A percentile compares a stretch with the other conserved stretches of the same genome.
Conservation (phyloP, 2,113 vertebrate species). For the Phaetusa simplex region DNA sequence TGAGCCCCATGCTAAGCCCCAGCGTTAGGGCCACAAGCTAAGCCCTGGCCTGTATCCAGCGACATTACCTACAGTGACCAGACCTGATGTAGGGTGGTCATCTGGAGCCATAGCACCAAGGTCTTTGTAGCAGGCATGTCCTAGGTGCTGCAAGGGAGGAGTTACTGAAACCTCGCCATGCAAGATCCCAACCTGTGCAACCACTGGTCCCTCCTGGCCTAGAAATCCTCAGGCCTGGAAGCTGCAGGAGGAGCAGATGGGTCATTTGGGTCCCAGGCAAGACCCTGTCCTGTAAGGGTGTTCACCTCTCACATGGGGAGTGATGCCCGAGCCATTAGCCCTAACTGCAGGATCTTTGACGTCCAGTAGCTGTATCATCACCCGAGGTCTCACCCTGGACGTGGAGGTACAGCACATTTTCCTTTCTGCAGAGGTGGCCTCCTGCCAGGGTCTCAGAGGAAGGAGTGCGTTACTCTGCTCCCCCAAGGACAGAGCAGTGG, state of each 20-base stretch:
- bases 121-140: not conserved
- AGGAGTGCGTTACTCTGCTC: not conserved
- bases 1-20: not conserved
- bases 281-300: not conserved
- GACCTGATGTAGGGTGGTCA: not conserved
- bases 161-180: not conserved
- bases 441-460: not conserved
- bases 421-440: not conserved
- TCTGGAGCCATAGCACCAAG: not conserved
- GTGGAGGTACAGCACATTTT: not conserved
- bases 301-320: not conserved
- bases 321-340: accelerated
- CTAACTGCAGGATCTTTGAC: not conserved
- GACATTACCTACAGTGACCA: not conserved
- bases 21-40: not conserved
- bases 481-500: not conserved
- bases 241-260: not conserved
- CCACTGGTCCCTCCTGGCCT: not conserved
- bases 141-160: not conserved
- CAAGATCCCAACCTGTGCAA: not conserved
- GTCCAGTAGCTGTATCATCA: not conserved
- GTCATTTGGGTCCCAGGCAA: not conserved
- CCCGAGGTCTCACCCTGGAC: not conserved
- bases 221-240: not conserved
- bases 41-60: not conserved